A percentile compares a stretch with the other conserved stretches of the same genome.
phyloP scores from a whole-genome alignment of 1,140 invertebrate genomes.

The Drosophila simulans region DNA sequence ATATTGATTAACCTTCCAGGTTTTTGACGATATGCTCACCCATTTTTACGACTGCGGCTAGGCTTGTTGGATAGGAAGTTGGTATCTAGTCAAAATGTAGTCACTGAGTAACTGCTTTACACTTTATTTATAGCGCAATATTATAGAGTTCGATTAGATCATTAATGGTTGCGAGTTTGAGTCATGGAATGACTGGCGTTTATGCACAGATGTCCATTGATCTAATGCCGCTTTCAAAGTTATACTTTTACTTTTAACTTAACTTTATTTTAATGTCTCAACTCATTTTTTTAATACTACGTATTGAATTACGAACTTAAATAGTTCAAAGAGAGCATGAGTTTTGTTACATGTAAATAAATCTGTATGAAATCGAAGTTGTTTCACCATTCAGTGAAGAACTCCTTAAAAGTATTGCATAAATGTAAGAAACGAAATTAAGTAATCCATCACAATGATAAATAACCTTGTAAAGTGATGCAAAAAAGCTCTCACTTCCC shows the following conservation, averaged over 20 bases:
- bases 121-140: slow-evolving; percentile 28
- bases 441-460: slow-evolving; percentile 24
- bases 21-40: slow-evolving; percentile 10
- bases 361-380: neutral
- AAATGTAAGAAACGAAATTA: slow-evolving; percentile 9
- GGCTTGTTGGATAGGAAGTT: slow-evolving; percentile 11
- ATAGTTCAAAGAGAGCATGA: too few relatives aligned
- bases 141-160: slow-evolving; percentile 49
- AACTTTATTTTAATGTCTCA: neutral
- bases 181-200: slow-evolving; percentile 29
- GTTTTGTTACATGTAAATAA: too few relatives aligned
- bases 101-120: slow-evolving; percentile 37
- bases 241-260: slow-evolving; percentile 24
- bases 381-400: neutral
- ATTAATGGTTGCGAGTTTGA: slow-evolving; percentile 28
- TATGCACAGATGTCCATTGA: slow-evolving; percentile 1
- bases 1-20: slow-evolving; percentile 8
- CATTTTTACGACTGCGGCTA: slow-evolving; percentile 13
- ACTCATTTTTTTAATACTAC: too few relatives aligned
- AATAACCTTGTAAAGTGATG: slow-evolving; percentile 18
- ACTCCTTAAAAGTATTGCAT: neutral
- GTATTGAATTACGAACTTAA: too few relatives aligned
- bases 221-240: neutral
- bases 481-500: slow-evolving; percentile 26
- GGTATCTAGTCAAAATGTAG: slow-evolving; percentile 12